These are phyloP conservation scores for Strigamia maritima DNA, from an alignment of 2,888 invertebrate genomes.

Conservation along the genomic window DNA sequence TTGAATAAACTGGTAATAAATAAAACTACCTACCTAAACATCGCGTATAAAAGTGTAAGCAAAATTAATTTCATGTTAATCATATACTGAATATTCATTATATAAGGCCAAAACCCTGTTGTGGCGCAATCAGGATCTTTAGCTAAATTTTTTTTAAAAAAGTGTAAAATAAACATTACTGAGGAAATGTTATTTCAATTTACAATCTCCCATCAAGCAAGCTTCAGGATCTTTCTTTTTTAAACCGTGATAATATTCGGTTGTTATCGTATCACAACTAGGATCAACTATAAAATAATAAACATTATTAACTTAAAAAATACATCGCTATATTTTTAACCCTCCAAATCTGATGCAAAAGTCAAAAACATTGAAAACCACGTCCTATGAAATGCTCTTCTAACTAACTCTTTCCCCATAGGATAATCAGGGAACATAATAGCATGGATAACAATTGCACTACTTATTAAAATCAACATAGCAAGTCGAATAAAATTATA, in stretches of 20 bases:
- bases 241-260: neutral
- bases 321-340: conserved; percentile 8
- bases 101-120: conserved; percentile 43
- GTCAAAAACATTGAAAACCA: conserved; percentile 54
- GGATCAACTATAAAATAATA: neutral
- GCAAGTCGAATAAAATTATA: conserved; percentile 50
- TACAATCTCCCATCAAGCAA: conserved; percentile 23
- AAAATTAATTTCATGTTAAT: conserved; percentile 49
- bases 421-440: conserved; percentile 54
- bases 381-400: conserved; percentile 51
- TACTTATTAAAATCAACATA: conserved; percentile 50
- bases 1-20: neutral
- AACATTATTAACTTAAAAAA: conserved; percentile 41
- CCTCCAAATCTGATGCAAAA: conserved; percentile 48
- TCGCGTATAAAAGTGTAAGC: conserved; percentile 51
- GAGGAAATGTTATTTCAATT: neutral
- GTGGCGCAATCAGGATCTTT: conserved; percentile 39
- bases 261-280: neutral
- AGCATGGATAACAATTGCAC: conserved; percentile 52
- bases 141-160: neutral
- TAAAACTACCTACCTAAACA: conserved; percentile 50
- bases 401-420: conserved; percentile 47
- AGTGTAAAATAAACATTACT: neutral
- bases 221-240: neutral
- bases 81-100: conserved; percentile 48